phyloP scores from a whole-genome alignment of 2,888 invertebrate genomes.

The Lepidochitona cinerea region DNA sequence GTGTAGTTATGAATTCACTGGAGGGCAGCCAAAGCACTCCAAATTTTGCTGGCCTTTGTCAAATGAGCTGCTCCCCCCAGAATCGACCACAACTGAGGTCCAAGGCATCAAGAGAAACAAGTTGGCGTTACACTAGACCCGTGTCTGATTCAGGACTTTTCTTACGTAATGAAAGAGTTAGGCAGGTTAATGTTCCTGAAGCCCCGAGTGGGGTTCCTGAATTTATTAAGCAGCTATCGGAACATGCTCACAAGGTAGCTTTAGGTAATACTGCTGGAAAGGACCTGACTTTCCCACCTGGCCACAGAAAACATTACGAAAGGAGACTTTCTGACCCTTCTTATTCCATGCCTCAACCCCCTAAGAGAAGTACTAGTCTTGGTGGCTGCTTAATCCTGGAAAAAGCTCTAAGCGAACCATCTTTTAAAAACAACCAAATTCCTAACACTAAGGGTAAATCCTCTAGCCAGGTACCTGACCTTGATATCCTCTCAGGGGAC shows the following conservation, averaged over 20 bases:
- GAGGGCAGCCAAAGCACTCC: background rate
- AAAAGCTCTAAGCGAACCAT: background rate
- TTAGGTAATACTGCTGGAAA: background rate
- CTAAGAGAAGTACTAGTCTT: background rate
- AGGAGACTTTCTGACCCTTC: background rate
- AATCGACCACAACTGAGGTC: background rate
- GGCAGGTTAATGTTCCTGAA: background rate
- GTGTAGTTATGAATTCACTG: background rate
- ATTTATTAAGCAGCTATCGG: background rate
- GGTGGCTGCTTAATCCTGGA: background rate
- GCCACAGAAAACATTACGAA: background rate
- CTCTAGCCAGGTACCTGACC: background rate
- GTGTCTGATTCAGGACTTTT: background rate
- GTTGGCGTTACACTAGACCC: background rate
- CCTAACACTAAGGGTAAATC: background rate
- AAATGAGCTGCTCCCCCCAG: background rate
- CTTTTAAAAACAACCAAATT: background rate
- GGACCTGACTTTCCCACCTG: background rate
- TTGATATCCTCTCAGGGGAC: background rate
- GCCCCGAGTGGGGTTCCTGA: background rate
- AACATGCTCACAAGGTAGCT: background rate
- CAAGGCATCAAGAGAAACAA: background rate
- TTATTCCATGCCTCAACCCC: background rate
- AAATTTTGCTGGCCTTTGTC: background rate
- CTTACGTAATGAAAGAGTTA: background rate